These are phyloP conservation scores for Pholis gunnellus DNA, from an alignment of 2,113 vertebrate genomes.

Conservation along the genomic window DNA sequence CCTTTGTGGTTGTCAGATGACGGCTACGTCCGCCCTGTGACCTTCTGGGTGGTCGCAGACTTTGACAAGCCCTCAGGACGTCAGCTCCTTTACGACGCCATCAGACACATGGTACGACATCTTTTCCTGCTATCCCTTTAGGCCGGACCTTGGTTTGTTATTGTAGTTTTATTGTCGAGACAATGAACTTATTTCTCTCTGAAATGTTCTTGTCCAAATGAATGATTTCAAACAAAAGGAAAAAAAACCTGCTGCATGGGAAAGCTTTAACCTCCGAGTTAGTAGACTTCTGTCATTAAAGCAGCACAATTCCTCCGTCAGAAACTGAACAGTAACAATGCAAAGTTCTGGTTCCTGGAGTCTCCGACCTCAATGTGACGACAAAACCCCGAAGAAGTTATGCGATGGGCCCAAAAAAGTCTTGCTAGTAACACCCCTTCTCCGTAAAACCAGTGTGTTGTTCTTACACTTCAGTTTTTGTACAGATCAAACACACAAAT, in stretches of 20 bases:
- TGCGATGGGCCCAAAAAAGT: not conserved
- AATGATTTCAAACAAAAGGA: not conserved
- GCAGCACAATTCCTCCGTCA: not conserved
- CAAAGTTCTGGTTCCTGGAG: not conserved
- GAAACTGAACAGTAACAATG: not conserved
- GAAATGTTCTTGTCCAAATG: not conserved
- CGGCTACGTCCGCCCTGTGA: slow-evolving; percentile 94
- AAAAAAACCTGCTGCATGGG: not conserved
- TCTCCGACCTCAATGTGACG: not conserved
- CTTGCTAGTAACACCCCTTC: not conserved
- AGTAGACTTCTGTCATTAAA: not conserved
- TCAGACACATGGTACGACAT: slow-evolving; percentile 92
- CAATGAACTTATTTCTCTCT: too few species aligned
- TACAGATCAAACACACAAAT: not conserved
- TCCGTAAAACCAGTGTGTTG: not conserved
- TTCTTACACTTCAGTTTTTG: too few species aligned
- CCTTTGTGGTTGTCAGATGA: slow-evolving; percentile 86
- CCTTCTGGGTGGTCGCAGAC: slow-evolving; percentile 98
- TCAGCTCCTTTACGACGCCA: slow-evolving; percentile 94
- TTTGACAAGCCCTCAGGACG: slow-evolving; percentile 93
- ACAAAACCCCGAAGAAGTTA: not conserved
- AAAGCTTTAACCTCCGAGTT: not conserved
- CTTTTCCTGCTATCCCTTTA: not conserved
- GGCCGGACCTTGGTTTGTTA: not conserved
- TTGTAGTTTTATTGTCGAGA: not conserved